phyloP scores from a whole-genome alignment of 2,113 vertebrate species.

The Phoenicopterus ruber region DNA sequence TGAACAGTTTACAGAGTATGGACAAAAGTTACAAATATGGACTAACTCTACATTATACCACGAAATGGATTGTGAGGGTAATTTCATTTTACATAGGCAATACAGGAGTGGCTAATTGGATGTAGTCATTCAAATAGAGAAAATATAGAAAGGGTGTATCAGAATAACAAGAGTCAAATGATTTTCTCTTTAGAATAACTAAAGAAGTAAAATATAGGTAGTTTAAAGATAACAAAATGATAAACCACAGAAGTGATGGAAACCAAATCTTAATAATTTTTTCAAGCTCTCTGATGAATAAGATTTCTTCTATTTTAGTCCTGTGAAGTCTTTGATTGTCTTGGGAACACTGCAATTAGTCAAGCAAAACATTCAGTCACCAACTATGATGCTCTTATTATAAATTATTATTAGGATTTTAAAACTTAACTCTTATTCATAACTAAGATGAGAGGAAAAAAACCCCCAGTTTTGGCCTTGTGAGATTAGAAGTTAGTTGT shows the following conservation, averaged over 20 bases:
- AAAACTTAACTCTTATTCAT: neutral
- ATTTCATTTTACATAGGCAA: neutral
- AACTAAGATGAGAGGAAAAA: neutral
- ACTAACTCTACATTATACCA: neutral
- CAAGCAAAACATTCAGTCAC: constrained; percentile 2
- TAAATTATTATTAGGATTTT: neutral
- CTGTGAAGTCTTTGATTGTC: neutral
- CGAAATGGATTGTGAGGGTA: neutral
- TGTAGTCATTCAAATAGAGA: neutral
- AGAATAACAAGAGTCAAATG: neutral
- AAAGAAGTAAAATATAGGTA: neutral
- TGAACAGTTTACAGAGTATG: neutral
- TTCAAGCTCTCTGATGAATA: neutral
- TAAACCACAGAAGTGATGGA: neutral
- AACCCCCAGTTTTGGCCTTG: neutral
- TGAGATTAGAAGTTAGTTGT: neutral
- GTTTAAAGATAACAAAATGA: neutral
- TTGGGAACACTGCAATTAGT: neutral
- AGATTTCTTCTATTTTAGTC: neutral
- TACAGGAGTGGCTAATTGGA: neutral
- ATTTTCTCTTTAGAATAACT: neutral
- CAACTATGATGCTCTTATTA: neutral
- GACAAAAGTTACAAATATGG: neutral
- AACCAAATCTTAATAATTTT: neutral
- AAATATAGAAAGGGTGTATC: neutral